These are phyloP conservation scores for Propithecus perrieri DNA, from an alignment of 2,797 vertebrate species.

Conservation along the genomic window DNA sequence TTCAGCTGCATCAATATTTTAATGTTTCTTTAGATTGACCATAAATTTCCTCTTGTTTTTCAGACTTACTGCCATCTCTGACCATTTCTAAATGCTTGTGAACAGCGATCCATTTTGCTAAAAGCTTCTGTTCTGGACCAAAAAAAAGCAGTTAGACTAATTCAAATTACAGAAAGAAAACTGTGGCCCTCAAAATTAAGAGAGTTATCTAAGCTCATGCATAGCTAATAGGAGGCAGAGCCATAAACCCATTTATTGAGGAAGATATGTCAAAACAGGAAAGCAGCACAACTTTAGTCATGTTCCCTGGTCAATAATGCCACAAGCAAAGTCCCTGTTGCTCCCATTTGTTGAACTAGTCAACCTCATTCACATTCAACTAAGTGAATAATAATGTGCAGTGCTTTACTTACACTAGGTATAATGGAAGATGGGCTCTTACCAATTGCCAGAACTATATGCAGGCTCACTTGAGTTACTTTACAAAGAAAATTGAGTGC, in stretches of 20 bases:
- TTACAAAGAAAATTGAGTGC: not conserved
- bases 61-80: conserved; percentile 42
- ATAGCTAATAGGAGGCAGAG: not conserved
- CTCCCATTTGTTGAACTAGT: not conserved
- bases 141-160: not conserved
- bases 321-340: conserved; percentile 24
- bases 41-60: conserved; percentile 50
- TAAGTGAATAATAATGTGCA: not conserved
- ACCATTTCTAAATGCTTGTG: conserved; percentile 35
- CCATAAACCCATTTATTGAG: not conserved
- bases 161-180: conserved; percentile 54
- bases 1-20: conserved; percentile 51
- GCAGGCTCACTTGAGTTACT: conserved; percentile 1
- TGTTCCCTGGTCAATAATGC: not conserved
- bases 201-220: not conserved
- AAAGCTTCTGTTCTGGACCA: not conserved
- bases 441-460: not conserved
- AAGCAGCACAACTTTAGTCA: not conserved
- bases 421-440: not conserved
- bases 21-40: conserved; percentile 46
- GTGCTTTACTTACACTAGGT: not conserved
- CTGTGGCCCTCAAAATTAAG: not conserved
- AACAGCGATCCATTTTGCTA: conserved; percentile 20
- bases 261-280: not conserved
- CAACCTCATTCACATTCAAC: not conserved